phyloP scores from a whole-genome alignment of 2,113 vertebrate species.

The Notothenia rossii region DNA sequence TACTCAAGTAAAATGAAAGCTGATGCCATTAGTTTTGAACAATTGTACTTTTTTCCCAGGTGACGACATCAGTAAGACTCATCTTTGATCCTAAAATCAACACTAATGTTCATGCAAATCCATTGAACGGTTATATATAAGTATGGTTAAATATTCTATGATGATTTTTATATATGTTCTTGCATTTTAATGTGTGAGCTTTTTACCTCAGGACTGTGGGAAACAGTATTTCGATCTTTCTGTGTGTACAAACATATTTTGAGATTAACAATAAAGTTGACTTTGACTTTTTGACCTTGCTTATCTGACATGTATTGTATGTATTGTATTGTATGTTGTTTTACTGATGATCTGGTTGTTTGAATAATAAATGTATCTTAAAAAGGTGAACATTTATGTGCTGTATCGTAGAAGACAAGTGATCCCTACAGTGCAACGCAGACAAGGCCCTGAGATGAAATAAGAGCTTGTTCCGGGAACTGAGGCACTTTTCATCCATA shows the following conservation, averaged over 20 bases:
- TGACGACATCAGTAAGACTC: neutral
- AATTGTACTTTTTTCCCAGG: neutral
- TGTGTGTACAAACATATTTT: too few relatives aligned
- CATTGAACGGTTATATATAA: neutral
- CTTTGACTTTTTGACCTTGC: too few relatives aligned
- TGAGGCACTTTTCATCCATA: constrained; percentile 20
- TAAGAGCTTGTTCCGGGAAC: constrained; percentile 32
- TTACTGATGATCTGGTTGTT: neutral
- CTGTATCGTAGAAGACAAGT: constrained; percentile 8
- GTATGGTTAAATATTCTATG: neutral
- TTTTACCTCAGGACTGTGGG: too few relatives aligned
- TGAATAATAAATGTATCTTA: too few relatives aligned
- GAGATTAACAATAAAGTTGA: too few relatives aligned
- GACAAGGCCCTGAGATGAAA: constrained; percentile 28
- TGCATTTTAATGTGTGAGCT: too few relatives aligned
- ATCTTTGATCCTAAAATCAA: neutral
- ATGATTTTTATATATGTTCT: too few relatives aligned
- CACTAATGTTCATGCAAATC: neutral
- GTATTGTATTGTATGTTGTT: too few relatives aligned
- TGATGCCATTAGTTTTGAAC: neutral
- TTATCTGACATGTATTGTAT: too few relatives aligned
- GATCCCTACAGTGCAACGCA: constrained; percentile 11
- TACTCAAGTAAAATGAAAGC: neutral
- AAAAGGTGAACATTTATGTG: constrained; percentile 2
- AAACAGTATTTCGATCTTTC: too few relatives aligned